These are phyloP conservation scores for Coracias cyanogaster DNA, from an alignment of 2,797 vertebrate species.

Conservation along the genomic window DNA sequence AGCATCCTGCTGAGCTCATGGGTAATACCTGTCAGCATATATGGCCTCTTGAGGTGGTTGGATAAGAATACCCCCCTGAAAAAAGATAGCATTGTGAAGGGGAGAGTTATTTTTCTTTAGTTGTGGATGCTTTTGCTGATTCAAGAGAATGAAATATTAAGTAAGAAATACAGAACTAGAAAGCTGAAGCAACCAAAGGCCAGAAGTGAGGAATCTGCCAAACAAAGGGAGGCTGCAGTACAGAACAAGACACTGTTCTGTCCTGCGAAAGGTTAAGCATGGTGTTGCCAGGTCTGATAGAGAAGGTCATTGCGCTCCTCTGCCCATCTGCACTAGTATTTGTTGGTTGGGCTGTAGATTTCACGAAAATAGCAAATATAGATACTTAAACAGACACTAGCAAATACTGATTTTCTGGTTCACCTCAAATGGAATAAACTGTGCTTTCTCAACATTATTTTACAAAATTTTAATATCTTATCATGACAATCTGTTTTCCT, in stretches of 20 bases:
- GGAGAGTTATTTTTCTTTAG: neutral
- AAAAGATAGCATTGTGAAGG: neutral
- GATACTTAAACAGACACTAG: neutral
- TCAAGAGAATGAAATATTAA: neutral
- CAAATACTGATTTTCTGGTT: neutral
- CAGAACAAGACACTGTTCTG: fast-evolving
- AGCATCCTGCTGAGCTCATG: neutral
- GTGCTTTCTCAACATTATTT: neutral
- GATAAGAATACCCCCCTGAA: neutral
- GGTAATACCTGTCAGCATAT: neutral
- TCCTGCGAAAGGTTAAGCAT: fast-evolving
- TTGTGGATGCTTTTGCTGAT: neutral
- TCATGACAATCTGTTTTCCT: neutral
- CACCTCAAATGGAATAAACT: neutral
- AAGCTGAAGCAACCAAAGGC: neutral
- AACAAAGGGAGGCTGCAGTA: neutral
- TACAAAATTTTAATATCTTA: neutral
- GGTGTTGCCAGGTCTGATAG: neutral
- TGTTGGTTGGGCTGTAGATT: neutral
- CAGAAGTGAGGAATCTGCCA: neutral
- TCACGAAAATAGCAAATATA: neutral
- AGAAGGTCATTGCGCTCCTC: neutral
- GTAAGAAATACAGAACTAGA: neutral
- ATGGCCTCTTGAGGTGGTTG: neutral
- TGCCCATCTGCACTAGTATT: neutral